Percentiles rank a stretch among this genome's conserved stretches.
Conservation (phyloP, 2,797 vertebrate species). For the Merluccius polli region DNA sequence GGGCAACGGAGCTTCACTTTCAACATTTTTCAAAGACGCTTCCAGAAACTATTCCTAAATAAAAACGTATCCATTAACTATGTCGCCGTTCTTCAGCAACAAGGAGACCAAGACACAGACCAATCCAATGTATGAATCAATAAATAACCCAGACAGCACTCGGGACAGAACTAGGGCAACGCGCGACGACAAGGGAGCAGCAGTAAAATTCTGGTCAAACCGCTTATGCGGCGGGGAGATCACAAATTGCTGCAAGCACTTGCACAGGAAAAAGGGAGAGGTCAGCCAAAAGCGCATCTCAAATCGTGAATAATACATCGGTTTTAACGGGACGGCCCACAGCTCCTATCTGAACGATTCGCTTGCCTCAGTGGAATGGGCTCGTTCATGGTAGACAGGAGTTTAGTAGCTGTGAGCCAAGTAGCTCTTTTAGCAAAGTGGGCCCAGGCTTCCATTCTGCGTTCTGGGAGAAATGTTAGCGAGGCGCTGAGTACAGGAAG, state of each 20-base stretch:
- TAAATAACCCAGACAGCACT: neutral
- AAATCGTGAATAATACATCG: neutral
- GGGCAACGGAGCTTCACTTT: too few species aligned
- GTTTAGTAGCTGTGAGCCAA: neutral
- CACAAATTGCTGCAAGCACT: neutral
- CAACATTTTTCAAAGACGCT: neutral
- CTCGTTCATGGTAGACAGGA: neutral
- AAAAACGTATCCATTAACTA: neutral
- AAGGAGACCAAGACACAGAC: neutral
- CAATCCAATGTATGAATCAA: neutral
- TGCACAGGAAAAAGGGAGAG: neutral
- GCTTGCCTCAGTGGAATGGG: neutral
- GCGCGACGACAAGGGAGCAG: neutral
- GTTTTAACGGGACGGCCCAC: neutral
- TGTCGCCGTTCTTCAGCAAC: neutral
- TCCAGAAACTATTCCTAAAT: neutral
- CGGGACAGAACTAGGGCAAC: neutral
- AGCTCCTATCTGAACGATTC: neutral
- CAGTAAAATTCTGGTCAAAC: neutral
- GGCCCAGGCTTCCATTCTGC: neutral
- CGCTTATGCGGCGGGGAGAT: neutral
- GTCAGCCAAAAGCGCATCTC: neutral
- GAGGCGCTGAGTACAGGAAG: neutral
- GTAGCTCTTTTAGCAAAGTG: neutral
- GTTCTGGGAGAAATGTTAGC: neutral